phyloP scores from a whole-genome alignment of 2,797 vertebrate genomes.

The Gobionotothen gibberifrons region DNA sequence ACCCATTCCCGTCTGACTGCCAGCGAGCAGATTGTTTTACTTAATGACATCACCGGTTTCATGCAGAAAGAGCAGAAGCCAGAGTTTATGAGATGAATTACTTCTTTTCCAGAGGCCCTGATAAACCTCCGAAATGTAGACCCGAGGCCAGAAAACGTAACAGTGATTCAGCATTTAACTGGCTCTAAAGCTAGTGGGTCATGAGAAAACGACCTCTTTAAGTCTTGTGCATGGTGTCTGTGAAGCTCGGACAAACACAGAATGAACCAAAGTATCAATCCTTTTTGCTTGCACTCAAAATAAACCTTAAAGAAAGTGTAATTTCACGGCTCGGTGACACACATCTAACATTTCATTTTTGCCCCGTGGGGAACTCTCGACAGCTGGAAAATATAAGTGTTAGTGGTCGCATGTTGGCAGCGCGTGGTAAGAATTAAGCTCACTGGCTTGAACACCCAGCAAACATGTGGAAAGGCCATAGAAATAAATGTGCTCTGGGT shows the following conservation, averaged over 20 bases:
- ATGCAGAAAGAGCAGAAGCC: conserved; percentile 8
- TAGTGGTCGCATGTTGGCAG: conserved; percentile 64
- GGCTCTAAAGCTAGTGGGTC: neutral
- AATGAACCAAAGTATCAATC: neutral
- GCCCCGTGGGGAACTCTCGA: conserved; percentile 32
- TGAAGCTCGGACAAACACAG: conserved; percentile 17
- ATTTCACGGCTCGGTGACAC: conserved; percentile 23
- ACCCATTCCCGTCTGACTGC: conserved; percentile 42
- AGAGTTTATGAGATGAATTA: conserved; percentile 37
- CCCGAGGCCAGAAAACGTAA: conserved; percentile 35
- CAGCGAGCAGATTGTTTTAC: conserved; percentile 54
- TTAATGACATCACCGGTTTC: conserved; percentile 69
- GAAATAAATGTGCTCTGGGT: conserved; percentile 40
- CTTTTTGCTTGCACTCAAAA: conserved; percentile 7
- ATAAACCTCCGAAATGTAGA: conserved; percentile 44
- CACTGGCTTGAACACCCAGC: conserved; percentile 33
- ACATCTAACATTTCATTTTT: conserved; percentile 20
- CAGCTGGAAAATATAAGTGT: conserved; percentile 54
- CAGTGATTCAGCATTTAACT: conserved; percentile 17
- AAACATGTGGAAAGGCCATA: conserved; percentile 38
- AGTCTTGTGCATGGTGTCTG: neutral
- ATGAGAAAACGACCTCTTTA: conserved; percentile 38
- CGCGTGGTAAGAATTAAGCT: conserved; percentile 35
- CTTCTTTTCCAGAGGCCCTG: conserved; percentile 37
- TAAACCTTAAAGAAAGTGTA: conserved; percentile 4